Percentiles rank a stretch among this genome's conserved stretches.
Conservation (phyloP, 2,113 vertebrate genomes). For the Vulpes lagopus region DNA sequence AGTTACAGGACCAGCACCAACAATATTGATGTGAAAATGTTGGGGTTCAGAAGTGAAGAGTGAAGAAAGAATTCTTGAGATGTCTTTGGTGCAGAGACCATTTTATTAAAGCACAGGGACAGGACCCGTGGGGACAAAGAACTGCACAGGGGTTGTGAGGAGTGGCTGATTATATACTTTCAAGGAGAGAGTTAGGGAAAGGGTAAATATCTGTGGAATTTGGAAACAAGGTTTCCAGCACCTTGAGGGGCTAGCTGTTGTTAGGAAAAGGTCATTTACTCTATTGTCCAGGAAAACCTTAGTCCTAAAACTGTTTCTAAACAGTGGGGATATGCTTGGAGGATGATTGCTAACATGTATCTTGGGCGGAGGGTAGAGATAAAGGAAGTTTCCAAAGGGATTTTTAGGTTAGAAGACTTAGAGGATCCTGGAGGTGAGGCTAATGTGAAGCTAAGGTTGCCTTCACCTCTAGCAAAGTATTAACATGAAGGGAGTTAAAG, state of each 20-base stretch:
- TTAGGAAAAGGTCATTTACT: background rate
- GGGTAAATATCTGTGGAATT: background rate
- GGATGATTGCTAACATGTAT: background rate
- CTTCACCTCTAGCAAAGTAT: background rate
- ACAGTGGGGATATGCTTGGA: background rate
- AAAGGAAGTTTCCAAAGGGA: background rate
- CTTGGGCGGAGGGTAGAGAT: background rate
- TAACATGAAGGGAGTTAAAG: background rate
- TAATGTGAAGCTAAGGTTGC: background rate
- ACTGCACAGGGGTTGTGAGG: background rate
- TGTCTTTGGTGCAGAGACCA: background rate
- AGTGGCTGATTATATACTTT: background rate
- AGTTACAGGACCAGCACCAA: background rate
- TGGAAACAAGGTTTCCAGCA: background rate
- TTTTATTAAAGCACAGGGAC: background rate
- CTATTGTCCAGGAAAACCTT: background rate
- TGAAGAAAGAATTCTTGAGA: background rate
- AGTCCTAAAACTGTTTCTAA: background rate
- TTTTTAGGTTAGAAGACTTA: background rate
- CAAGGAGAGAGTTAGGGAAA: background rate
- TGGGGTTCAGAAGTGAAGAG: background rate
- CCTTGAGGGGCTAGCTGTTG: background rate
- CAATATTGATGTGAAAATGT: background rate
- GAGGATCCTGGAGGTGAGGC: background rate
- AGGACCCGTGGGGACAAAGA: background rate